Evolutionary conservation across 2,113 vertebrate species (phyloP), one percentile per base, ranked within the genome.

Genomic region (Ibidorhyncha struthersii): DNA sequence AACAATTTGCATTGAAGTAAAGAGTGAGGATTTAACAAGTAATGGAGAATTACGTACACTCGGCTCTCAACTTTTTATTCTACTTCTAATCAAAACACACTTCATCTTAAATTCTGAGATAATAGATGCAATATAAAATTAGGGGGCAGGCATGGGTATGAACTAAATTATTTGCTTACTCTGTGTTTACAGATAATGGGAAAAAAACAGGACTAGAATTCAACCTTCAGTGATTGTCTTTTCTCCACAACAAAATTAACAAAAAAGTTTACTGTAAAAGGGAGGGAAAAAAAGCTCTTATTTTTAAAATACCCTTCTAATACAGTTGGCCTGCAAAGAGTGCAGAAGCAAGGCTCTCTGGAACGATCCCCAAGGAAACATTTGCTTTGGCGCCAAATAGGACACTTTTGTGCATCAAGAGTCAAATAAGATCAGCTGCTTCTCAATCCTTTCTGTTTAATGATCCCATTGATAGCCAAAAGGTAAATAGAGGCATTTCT

Each of bases 1-100:
- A 97, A 95, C 96, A 97, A 97, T 97, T 96, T 97, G 93, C 95
- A 85, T 90, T 73, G 87, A 97, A 97, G 93, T 66, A 88, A 88
- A 93, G 93, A 93, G 91, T 3, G 87, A 95, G 93, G 95, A 77
- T 96, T 97, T 96, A 95, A 90, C 91, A 59, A 96, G 93, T 91
- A 87, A 94, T 96, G 94, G 94, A 93, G 96, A 94, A 97, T 93
- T 96, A 93, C 82, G 2, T 78, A 83, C 82, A 38, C 86, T 71
- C 34, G 1, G 78, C 93, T 96, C 93, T 97, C 91, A 96, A 96
- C 96, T 96, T 95, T 62, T 93, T 93, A 77, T 93, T 88, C 91
- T 27, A 30, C 41, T 80, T 9, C 93, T 96, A 93, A 97, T 97
- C 95, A 97, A 96, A 97, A 97, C 92, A 95, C 38, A 45, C 38